phyloP scores from a whole-genome alignment of 2,797 vertebrate species.

The Enteromius argenteus region DNA sequence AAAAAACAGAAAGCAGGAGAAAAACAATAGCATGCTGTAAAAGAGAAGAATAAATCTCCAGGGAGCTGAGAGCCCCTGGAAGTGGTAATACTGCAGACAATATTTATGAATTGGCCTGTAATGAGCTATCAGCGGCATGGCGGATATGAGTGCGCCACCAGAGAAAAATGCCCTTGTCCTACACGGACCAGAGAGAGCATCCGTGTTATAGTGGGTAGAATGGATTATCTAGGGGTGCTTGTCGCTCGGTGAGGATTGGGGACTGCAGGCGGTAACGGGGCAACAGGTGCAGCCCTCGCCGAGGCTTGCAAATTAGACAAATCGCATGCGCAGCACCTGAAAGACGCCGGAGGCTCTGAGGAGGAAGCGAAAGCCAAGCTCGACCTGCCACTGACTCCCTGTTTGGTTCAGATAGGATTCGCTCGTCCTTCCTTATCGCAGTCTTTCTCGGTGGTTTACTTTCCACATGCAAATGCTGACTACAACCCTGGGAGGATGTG shows the following conservation, averaged over 20 bases:
- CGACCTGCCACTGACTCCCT: not conserved
- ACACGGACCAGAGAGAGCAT: constrained; percentile 61
- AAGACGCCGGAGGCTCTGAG: constrained; percentile 65
- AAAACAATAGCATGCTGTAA: constrained; percentile 64
- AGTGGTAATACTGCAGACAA: constrained; percentile 64
- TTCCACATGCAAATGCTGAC: constrained; percentile 46
- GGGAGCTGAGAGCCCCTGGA: constrained; percentile 60
- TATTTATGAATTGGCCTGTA: constrained; percentile 77
- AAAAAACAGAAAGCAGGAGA: constrained; percentile 59
- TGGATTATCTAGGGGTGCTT: constrained; percentile 73
- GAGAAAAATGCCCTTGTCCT: constrained; percentile 73
- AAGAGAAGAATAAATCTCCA: constrained; percentile 67
- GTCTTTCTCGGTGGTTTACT: constrained; percentile 24
- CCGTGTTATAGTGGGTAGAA: constrained; percentile 68
- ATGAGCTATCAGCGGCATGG: constrained; percentile 70
- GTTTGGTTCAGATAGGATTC: not conserved
- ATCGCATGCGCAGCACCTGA: constrained; percentile 77
- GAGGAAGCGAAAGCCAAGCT: constrained; percentile 8
- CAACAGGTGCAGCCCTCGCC: constrained; percentile 78
- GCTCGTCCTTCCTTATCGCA: not conserved
- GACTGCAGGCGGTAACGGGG: constrained; percentile 74
- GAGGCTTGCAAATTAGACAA: constrained; percentile 78
- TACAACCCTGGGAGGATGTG: constrained; percentile 1
- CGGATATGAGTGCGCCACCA: constrained; percentile 67
- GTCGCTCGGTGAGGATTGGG: constrained; percentile 70